A percentile compares a stretch with the other conserved stretches of the same genome.
Evolutionary conservation across 2,113 vertebrate species (phyloP).

Genomic region (Oryzias curvinotus): DNA sequence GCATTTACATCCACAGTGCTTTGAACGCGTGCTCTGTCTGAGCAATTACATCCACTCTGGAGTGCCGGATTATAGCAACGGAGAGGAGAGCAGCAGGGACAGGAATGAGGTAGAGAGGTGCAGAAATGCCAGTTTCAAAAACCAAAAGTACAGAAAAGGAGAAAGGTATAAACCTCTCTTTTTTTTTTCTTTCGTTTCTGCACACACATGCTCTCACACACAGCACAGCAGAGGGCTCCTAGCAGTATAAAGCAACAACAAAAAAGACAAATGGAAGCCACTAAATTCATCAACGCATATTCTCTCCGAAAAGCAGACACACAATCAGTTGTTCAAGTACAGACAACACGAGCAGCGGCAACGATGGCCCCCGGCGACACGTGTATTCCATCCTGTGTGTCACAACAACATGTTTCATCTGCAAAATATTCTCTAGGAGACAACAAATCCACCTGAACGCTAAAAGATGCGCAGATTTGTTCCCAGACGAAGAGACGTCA

Average conservation of each 20-base stretch:
- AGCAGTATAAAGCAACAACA: constrained; percentile 48
- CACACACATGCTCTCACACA: neutral
- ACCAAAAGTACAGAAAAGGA: constrained; percentile 26
- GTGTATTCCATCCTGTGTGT: constrained; percentile 68
- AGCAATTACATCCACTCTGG: constrained; percentile 65
- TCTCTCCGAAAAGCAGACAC: constrained; percentile 34
- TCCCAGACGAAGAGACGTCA: constrained; percentile 52
- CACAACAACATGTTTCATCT: constrained; percentile 68
- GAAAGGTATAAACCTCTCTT: constrained; percentile 31
- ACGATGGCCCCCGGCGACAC: constrained; percentile 58
- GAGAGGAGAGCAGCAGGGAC: neutral
- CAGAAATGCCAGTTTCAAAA: constrained; percentile 25
- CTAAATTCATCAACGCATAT: constrained; percentile 24
- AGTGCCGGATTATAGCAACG: constrained; percentile 40
- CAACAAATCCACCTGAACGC: constrained; percentile 60
- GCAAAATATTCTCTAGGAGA: constrained; percentile 57
- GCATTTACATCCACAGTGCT: constrained; percentile 89
- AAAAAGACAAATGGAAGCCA: constrained; percentile 12
- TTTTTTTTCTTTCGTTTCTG: neutral
- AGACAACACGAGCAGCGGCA: constrained; percentile 38
- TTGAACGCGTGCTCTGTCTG: constrained; percentile 76
- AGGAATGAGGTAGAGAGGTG: neutral
- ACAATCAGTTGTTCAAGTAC: constrained; percentile 52
- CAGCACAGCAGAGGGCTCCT: constrained; percentile 18
- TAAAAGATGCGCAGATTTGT: constrained; percentile 57